A percentile compares a stretch with the other conserved stretches of the same genome.
These are phyloP conservation scores for Arctia plantaginis DNA, from an alignment of 2,888 invertebrate species.

Conservation along the genomic window DNA sequence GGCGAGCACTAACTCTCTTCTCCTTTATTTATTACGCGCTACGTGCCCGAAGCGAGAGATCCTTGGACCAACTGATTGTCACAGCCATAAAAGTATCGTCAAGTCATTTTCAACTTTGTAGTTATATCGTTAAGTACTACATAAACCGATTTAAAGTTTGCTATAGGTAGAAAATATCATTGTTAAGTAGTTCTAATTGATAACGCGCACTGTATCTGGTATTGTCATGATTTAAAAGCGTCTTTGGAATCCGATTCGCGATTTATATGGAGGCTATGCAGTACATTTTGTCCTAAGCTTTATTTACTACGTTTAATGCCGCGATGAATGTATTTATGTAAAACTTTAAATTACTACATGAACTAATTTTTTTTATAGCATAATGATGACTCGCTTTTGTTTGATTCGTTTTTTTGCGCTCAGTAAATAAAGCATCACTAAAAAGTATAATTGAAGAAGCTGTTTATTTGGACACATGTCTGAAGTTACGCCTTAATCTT, in stretches of 20 bases:
- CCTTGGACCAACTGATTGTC: conserved; percentile 56
- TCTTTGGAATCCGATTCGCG: conserved; percentile 70
- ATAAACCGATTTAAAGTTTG: background rate
- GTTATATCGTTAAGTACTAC: background rate
- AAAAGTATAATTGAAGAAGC: background rate
- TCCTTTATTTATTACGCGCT: conserved; percentile 81
- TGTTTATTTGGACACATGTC: background rate
- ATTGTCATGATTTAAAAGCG: conserved; percentile 78
- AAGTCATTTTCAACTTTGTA: conserved; percentile 43
- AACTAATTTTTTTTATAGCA: background rate
- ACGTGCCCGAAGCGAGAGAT: conserved; percentile 77
- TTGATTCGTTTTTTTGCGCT: background rate
- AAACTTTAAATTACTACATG: background rate
- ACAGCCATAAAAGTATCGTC: conserved; percentile 41
- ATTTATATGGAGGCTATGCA: conserved; percentile 67
- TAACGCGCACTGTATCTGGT: conserved; percentile 78
- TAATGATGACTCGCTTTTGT: background rate
- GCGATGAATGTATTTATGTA: conserved; percentile 26
- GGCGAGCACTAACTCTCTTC: conserved; percentile 75
- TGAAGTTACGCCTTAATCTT: too few species aligned
- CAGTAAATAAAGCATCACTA: background rate
- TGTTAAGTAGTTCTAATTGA: conserved; percentile 76
- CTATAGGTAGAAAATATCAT: conserved; percentile 29
- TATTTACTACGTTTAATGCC: conserved; percentile 48
- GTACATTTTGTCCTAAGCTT: conserved; percentile 54